A percentile compares a stretch with the other conserved stretches of the same genome.
Conservation (phyloP, 2,888 invertebrate species). For the Mongoloraphidia duomilia region DNA sequence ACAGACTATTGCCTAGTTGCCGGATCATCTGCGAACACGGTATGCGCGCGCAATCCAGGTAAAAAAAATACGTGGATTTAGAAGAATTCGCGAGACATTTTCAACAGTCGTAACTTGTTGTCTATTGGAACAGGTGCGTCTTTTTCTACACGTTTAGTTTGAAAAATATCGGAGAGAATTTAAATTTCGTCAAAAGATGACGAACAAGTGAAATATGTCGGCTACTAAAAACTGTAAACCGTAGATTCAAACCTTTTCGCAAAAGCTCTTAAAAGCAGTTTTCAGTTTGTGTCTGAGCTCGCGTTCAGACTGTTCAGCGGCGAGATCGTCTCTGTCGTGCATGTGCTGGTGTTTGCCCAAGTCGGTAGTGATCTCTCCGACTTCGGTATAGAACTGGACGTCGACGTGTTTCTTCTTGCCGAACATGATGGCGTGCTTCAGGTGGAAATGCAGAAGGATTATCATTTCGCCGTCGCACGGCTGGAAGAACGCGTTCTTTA, state of each 20-base stretch:
- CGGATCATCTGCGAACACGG: too few species aligned
- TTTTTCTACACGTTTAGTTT: too few species aligned
- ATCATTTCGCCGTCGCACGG: constrained; percentile 99
- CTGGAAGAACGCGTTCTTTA: constrained; percentile 98
- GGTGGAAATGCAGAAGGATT: constrained; percentile 94
- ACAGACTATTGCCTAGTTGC: too few species aligned
- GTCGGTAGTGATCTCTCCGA: constrained; percentile 98
- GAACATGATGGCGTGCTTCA: constrained; percentile 99
- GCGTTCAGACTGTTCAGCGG: constrained; percentile 96
- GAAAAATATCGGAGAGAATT: too few species aligned
- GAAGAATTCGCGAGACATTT: too few species aligned
- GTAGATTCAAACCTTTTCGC: constrained; percentile 60
- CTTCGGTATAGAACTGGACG: constrained; percentile 99
- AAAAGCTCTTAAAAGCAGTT: constrained; percentile 95
- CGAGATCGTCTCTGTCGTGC: constrained; percentile 98
- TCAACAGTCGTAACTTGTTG: too few species aligned
- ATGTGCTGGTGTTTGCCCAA: constrained; percentile 99
- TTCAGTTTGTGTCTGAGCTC: constrained; percentile 93
- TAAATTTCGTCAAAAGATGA: background rate
- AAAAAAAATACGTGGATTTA: too few species aligned
- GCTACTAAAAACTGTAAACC: background rate
- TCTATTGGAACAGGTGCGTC: too few species aligned
- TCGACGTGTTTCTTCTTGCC: constrained; percentile 95
- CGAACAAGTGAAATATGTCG: background rate
- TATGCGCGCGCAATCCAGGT: too few species aligned